phyloP scores from a whole-genome alignment of 2,113 vertebrate genomes.

The Pao palembangensis region DNA sequence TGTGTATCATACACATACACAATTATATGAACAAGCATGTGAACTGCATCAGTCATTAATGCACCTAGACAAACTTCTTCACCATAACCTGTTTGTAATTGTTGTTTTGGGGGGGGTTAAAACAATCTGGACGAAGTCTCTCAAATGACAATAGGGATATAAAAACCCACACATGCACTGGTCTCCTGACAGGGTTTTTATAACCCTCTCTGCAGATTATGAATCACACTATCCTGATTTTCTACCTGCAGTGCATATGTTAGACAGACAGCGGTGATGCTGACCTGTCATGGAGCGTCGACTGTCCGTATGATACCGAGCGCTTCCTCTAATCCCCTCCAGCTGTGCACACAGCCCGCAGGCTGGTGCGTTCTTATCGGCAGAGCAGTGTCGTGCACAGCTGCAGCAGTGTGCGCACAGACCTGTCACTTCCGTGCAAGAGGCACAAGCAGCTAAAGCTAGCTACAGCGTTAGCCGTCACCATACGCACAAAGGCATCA shows the following conservation, averaged over 20 bases:
- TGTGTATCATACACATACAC: no score
- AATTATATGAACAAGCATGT: background rate
- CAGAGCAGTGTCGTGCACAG: conserved; percentile 11
- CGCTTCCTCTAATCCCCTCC: conserved; percentile 6
- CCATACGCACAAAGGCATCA: conserved; percentile 60
- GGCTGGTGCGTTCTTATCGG: background rate
- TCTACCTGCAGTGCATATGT: conserved; percentile 17
- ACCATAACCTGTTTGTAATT: background rate
- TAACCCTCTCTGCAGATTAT: background rate
- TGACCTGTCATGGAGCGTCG: conserved; percentile 22
- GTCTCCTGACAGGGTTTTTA: background rate
- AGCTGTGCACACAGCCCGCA: background rate
- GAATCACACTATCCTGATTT: background rate
- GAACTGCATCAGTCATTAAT: background rate
- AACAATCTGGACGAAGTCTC: background rate
- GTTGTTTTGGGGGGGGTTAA: background rate
- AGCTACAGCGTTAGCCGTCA: conserved; percentile 41
- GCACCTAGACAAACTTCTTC: background rate
- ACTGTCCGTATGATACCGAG: conserved; percentile 1
- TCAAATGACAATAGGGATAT: background rate
- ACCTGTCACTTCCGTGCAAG: conserved; percentile 24
- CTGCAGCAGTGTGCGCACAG: conserved; percentile 24
- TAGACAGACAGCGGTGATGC: conserved; percentile 7
- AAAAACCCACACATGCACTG: background rate
- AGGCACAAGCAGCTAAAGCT: conserved; percentile 29